Evolutionary conservation across 2,888 invertebrate genomes (phyloP).

Genomic region (Tetramorium bicarinatum): DNA sequence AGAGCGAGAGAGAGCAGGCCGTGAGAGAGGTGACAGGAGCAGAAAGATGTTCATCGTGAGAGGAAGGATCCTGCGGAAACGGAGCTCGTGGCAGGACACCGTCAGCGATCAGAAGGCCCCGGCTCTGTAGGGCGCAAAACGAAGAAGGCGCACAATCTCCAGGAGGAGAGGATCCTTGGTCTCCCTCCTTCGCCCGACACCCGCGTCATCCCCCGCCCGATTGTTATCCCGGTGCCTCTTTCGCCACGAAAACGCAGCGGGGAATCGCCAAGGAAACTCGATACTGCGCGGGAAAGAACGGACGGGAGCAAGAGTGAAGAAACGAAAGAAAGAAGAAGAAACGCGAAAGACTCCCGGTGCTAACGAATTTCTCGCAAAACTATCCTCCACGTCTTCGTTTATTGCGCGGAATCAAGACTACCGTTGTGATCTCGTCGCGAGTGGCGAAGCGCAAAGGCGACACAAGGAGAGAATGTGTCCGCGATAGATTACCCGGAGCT

Average conservation of each 20-base stretch:
- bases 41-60: conserved; percentile 73
- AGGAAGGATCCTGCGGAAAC: conserved; percentile 86
- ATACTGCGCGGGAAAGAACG: conserved; percentile 56
- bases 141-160: conserved; percentile 49
- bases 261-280: conserved; percentile 29
- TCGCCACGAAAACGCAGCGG: conserved; percentile 46
- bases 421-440: conserved; percentile 26
- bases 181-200: conserved; percentile 65
- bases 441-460: conserved; percentile 14
- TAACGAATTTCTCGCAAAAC: neutral
- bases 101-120: conserved; percentile 88
- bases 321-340: conserved; percentile 3
- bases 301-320: neutral
- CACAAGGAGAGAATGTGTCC: neutral
- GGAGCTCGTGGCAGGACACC: conserved; percentile 87
- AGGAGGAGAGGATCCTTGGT: conserved; percentile 56
- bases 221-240: conserved; percentile 41
- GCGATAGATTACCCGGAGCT: neutral
- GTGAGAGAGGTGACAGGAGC: conserved; percentile 40
- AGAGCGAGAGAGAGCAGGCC: conserved; percentile 64
- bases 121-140: conserved; percentile 84
- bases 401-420: conserved; percentile 26
- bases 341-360: neutral
- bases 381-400: conserved; percentile 10
- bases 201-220: conserved; percentile 55